Conservation (phyloP, 2,797 vertebrate species). For the Myotis findleyi region DNA sequence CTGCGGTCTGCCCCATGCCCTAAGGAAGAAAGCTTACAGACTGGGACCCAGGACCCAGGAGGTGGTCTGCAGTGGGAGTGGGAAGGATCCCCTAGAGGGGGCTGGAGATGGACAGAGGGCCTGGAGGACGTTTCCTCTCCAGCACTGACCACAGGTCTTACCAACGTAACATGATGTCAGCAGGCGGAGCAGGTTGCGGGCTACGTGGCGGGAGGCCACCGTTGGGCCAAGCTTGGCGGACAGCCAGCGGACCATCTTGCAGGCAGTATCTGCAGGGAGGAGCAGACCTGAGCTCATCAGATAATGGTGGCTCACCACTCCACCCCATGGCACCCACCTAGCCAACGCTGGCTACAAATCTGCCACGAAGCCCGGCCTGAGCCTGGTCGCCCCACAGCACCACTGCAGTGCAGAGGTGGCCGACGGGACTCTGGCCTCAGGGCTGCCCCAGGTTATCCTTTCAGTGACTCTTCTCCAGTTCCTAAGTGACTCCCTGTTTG, state of each 20-base stretch:
- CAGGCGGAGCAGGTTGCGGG: slow-evolving; percentile 95
- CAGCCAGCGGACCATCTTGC: slow-evolving; percentile 98
- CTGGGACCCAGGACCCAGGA: background rate
- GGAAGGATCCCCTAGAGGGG: background rate
- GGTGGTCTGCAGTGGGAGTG: background rate
- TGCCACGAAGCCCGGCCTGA: background rate
- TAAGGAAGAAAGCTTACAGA: background rate
- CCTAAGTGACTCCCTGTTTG: background rate
- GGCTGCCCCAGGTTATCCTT: background rate
- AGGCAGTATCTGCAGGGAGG: slow-evolving; percentile 93
- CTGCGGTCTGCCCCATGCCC: background rate
- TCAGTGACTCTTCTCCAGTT: background rate
- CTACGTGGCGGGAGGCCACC: slow-evolving; percentile 94
- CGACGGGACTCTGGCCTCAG: background rate
- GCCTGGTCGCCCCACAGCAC: background rate
- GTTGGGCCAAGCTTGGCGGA: slow-evolving; percentile 97
- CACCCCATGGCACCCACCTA: background rate
- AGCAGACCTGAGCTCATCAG: slow-evolving; percentile 23
- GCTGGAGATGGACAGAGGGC: background rate
- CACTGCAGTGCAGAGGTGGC: background rate
- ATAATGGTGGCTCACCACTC: slow-evolving; percentile 34
- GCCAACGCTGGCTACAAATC: background rate
- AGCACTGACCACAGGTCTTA: slow-evolving; percentile 80
- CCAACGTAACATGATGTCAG: slow-evolving; percentile 98
- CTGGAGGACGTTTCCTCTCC: background rate